phyloP scores from a whole-genome alignment of 2,113 vertebrate genomes.

The Micronisus gabar region DNA sequence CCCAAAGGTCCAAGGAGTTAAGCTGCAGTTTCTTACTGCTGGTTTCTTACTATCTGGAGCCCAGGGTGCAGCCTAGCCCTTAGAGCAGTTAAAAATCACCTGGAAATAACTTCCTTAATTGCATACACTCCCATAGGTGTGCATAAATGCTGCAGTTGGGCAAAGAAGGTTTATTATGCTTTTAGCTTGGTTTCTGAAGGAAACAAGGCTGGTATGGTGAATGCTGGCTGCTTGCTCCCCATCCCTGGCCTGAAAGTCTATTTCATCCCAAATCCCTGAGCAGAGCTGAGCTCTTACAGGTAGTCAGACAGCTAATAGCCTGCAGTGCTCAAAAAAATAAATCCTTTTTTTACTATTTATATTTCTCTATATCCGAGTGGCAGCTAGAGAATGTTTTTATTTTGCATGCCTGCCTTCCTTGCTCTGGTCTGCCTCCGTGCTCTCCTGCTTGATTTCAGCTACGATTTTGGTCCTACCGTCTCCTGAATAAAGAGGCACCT shows the following conservation, averaged over 20 bases:
- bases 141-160: background rate
- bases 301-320: background rate
- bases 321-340: background rate
- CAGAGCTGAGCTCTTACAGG: background rate
- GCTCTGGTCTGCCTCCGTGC: background rate
- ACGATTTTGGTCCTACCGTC: fast-evolving
- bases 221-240: background rate
- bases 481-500: background rate
- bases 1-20: background rate
- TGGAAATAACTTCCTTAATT: background rate
- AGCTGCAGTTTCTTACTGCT: background rate
- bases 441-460: background rate
- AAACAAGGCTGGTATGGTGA: background rate
- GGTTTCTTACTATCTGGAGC: background rate
- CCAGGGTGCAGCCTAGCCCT: background rate
- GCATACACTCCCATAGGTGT: background rate
- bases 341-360: background rate
- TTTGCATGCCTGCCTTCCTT: background rate
- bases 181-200: background rate
- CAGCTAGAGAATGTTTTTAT: background rate
- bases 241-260: background rate
- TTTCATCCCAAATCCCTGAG: background rate
- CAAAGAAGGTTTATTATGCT: background rate
- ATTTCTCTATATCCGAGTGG: fast-evolving
- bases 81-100: background rate